phyloP scores from a whole-genome alignment of 2,797 vertebrate genomes.

The Cirrhinus molitorella region DNA sequence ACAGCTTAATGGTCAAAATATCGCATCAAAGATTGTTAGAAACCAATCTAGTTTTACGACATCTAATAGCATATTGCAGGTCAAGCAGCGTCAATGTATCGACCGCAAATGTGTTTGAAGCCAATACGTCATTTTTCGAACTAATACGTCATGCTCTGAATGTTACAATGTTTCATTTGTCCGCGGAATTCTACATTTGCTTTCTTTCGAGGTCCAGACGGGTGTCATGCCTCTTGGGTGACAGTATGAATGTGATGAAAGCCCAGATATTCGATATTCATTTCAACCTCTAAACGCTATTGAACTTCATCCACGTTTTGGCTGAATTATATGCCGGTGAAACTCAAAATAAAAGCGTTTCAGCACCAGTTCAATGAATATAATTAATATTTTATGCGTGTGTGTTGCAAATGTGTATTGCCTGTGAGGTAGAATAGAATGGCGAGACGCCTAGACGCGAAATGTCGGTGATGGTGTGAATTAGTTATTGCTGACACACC shows the following conservation, averaged over 20 bases:
- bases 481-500: conserved; percentile 43
- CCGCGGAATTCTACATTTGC: background rate
- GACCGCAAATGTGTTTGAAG: conserved; percentile 26
- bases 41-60: background rate
- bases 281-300: background rate
- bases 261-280: background rate
- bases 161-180: background rate
- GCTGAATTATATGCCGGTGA: too few species aligned
- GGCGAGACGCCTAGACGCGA: conserved; percentile 36
- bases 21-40: background rate
- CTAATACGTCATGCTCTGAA: conserved; percentile 15
- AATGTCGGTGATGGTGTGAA: conserved; percentile 48
- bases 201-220: background rate
- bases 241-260: conserved; percentile 11
- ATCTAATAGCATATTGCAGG: background rate
- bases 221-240: background rate
- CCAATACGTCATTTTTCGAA: conserved; percentile 35
- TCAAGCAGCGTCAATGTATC: conserved; percentile 13
- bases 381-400: too few species aligned
- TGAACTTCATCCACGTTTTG: conserved; percentile 10
- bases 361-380: background rate
- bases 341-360: background rate
- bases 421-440: background rate
- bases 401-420: conserved; percentile 23
- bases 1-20: background rate